phyloP scores from a whole-genome alignment of 1,140 invertebrate species.

The Aplysia californica region DNA sequence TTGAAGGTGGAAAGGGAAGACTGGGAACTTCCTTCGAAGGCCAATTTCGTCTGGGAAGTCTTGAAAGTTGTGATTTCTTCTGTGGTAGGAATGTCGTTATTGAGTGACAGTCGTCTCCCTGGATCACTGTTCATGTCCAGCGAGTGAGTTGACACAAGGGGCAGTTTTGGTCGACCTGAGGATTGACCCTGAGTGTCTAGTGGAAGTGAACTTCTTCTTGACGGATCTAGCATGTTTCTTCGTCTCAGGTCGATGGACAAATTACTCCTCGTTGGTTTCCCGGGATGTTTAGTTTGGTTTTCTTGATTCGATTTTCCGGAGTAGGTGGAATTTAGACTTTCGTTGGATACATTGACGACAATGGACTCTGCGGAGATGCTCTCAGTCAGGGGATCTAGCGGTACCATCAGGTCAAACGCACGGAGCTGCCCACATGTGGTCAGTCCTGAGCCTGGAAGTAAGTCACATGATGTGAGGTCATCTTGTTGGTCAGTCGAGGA shows the following conservation, averaged over 20 bases:
- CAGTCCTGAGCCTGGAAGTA: too few relatives aligned
- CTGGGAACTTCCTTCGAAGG: background rate
- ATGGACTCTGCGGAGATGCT: conserved; percentile 14
- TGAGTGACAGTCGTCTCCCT: background rate
- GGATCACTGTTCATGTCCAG: background rate
- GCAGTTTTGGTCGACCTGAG: background rate
- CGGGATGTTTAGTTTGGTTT: background rate
- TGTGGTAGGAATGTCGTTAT: background rate
- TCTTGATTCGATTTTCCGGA: background rate
- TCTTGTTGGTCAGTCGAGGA: conserved; percentile 6
- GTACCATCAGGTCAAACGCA: background rate
- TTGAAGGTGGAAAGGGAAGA: too few relatives aligned
- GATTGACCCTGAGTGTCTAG: background rate
- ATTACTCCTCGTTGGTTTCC: background rate
- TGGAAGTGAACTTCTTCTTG: background rate
- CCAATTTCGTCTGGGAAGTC: background rate
- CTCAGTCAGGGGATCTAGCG: background rate
- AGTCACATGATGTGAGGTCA: too few relatives aligned
- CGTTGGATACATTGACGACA: conserved; percentile 1
- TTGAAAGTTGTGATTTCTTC: conserved; percentile 1
- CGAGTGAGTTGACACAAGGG: background rate
- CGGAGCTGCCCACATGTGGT: too few relatives aligned
- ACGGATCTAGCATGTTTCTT: background rate
- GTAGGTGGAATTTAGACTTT: background rate
- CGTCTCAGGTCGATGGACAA: background rate